Evolutionary conservation across 2,797 vertebrate genomes (phyloP).

Genomic region (Tragelaphus oryx): DNA sequence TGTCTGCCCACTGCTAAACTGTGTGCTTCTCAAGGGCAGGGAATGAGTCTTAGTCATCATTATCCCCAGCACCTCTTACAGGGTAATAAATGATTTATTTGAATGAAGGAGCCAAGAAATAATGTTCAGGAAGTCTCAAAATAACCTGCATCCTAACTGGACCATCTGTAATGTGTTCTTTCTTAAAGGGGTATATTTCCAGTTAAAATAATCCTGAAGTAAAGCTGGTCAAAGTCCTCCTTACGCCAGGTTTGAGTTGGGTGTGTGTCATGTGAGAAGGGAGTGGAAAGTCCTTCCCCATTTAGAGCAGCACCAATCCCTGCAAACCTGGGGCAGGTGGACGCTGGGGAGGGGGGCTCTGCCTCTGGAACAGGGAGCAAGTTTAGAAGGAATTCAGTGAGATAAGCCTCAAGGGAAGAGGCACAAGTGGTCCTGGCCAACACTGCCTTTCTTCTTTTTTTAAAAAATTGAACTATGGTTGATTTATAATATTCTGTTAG

Average conservation of each 20-base stretch:
- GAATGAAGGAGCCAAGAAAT: slow-evolving; percentile 55
- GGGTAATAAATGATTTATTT: slow-evolving; percentile 65
- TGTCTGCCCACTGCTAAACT: not conserved
- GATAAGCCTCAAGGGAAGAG: not conserved
- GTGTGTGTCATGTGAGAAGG: not conserved
- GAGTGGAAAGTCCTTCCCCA: not conserved
- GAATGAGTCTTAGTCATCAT: slow-evolving; percentile 54
- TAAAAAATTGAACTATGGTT: not conserved
- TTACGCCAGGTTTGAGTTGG: not conserved
- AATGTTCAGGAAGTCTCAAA: slow-evolving; percentile 68
- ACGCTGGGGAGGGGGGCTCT: too few relatives aligned
- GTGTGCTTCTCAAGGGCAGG: slow-evolving; percentile 33
- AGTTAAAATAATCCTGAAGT: not conserved
- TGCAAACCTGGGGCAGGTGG: slow-evolving; percentile 11
- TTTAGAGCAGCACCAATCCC: not conserved
- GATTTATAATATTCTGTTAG: not conserved
- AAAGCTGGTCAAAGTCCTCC: not conserved
- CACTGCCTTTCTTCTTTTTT: not conserved
- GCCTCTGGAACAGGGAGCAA: not conserved
- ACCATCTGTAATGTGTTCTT: slow-evolving; percentile 23
- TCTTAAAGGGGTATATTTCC: slow-evolving; percentile 39
- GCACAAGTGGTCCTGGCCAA: not conserved
- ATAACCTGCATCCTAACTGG: slow-evolving; percentile 55
- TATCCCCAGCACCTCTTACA: slow-evolving; percentile 45
- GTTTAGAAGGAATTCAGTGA: not conserved